Base-by-base conservation (phyloP, 2,113 vertebrate species). In the Mixornis gularis region DNA sequence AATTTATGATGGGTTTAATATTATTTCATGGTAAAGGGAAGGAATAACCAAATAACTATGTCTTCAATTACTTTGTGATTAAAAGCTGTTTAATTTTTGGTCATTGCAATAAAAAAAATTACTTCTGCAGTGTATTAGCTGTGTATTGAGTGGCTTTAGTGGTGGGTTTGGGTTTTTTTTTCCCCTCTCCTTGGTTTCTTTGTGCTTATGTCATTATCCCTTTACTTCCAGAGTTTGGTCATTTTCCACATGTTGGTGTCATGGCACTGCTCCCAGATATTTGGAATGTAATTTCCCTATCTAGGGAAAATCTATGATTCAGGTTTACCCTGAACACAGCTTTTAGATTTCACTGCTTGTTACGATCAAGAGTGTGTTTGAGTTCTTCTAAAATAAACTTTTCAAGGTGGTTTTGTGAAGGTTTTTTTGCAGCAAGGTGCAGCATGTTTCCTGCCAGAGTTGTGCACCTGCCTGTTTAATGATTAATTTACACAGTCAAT, bases 281-380 rank as follows among this genome's bases (percentile, higher is more conserved):
- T 90, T 81, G 55, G 34, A 49, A 14, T 65, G n/a, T 12, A 36
- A 25, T 56, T 63, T 36, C 40, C 16, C 53, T 68, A 13, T 71
- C 58, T 15, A 25, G 77, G 62, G 66, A 73, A 89, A 58, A 63
- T 51, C 63, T 40, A 1, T 24, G 43, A 25, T 16, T 51, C 38
- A 55, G 30, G 30, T 34, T 77, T 48, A 32, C 27, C 25, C 43
- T 5, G 13, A 29, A 32, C 43, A 13, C 20, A 12, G 3, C 15
- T 62, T 74, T 30, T 51, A 58, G 17, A 26, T 76, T 84, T 66
- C 17, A 11, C 34, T 43, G 51, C 76, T 73, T 36, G 40, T 58
- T 32, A 6, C 0, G 0, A 40, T n/a, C 1, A 6, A 44, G 38
- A 59, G 29, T 1, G 0, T 26, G 19, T 58, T 62, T 51, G 34